A percentile compares a stretch with the other conserved stretches of the same genome.
Evolutionary conservation across 1,140 invertebrate genomes (phyloP).

Genomic region (Aporrectodea caliginosa): DNA sequence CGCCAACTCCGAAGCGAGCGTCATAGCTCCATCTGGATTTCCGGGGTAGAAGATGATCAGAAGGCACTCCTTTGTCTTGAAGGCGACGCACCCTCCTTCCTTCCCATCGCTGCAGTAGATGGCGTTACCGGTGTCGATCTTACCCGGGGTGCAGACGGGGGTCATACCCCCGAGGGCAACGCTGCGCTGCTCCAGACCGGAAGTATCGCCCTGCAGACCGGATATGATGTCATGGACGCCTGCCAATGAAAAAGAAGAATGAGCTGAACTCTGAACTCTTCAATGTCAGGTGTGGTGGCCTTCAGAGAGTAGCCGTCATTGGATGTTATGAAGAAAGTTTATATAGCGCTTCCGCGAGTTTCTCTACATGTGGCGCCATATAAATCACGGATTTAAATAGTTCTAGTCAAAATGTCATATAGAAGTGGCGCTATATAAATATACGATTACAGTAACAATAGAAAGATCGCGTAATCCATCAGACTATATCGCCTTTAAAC

Average conservation of each 20-base stretch:
- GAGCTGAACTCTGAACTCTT: no score
- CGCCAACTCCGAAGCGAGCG: conserved; percentile 13
- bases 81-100: conserved; percentile 18
- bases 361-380: no score
- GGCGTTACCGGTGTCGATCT: conserved; percentile 22
- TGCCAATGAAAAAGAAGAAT: neutral
- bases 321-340: no score
- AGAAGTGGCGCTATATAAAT: no score
- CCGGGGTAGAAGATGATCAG: conserved; percentile 16
- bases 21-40: conserved; percentile 6
- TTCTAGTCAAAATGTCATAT: no score
- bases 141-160: conserved; percentile 12
- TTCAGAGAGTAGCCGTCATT: no score
- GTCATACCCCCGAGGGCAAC: conserved; percentile 8
- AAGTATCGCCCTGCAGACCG: conserved; percentile 16
- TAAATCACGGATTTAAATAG: no score
- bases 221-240: conserved; percentile 5
- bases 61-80: conserved; percentile 13
- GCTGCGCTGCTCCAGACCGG: conserved; percentile 8
- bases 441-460: no score
- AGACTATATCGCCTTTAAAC: no score
- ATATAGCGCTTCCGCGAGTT: no score
- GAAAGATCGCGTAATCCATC: no score
- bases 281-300: no score
- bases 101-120: conserved; percentile 9